A percentile compares a stretch with the other conserved stretches of the same genome.
These are phyloP conservation scores for Elephantulus edwardii DNA, from an alignment of 2,113 vertebrate genomes.

Conservation along the genomic window DNA sequence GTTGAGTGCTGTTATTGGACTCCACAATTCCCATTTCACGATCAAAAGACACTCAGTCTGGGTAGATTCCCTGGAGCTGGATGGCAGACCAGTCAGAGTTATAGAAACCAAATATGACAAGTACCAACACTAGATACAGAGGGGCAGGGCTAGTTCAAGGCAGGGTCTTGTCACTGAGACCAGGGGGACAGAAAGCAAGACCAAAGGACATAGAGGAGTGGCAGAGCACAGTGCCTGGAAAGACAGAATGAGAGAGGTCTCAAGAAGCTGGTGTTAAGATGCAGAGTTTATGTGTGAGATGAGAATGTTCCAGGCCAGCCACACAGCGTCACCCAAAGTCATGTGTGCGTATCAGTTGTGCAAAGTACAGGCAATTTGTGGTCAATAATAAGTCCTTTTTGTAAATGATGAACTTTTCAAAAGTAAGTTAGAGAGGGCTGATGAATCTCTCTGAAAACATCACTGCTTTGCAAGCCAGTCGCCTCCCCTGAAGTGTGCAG, in stretches of 20 bases:
- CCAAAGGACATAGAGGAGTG: neutral
- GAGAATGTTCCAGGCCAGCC: neutral
- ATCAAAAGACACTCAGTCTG: neutral
- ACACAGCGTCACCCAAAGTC: neutral
- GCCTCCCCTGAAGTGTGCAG: neutral
- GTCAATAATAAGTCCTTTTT: neutral
- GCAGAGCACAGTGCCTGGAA: neutral
- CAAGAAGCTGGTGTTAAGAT: neutral
- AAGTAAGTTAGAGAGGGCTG: neutral
- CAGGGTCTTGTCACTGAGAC: neutral
- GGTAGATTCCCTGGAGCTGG: neutral
- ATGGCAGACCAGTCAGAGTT: neutral
- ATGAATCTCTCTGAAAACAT: neutral
- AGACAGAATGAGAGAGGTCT: neutral
- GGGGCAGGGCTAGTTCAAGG: neutral
- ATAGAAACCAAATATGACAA: neutral
- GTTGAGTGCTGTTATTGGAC: neutral
- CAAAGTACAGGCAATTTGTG: neutral
- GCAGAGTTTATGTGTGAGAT: neutral
- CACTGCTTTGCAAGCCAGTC: neutral
- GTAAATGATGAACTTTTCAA: neutral
- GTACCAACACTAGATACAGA: neutral
- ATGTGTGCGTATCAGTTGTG: neutral
- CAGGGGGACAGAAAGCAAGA: neutral
- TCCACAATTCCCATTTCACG: neutral